phyloP scores from a whole-genome alignment of 2,113 vertebrate genomes.

The Bolborhynchus lineola region DNA sequence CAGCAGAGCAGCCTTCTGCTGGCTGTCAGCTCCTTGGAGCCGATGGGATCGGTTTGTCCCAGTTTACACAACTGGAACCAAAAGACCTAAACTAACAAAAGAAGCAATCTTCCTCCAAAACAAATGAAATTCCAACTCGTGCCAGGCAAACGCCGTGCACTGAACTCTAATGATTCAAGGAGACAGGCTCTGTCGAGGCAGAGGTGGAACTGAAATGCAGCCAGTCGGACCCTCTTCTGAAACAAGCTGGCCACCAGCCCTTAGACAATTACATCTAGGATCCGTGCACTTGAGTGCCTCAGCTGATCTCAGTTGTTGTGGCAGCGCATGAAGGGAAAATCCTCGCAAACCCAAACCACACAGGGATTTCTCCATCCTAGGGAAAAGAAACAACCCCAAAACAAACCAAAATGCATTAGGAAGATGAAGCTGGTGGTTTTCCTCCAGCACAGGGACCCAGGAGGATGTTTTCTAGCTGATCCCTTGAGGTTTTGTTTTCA shows the following conservation, averaged over 20 bases:
- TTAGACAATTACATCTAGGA: constrained; percentile 51
- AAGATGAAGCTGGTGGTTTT: neutral
- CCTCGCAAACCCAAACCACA: constrained; percentile 37
- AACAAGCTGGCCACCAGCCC: constrained; percentile 51
- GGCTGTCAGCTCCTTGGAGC: neutral
- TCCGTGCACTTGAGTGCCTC: constrained; percentile 43
- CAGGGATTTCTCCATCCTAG: constrained; percentile 31
- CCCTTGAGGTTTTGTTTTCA: neutral
- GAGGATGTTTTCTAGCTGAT: neutral
- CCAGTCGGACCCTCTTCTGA: constrained; percentile 36
- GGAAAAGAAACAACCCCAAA: neutral
- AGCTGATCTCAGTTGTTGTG: constrained; percentile 61
- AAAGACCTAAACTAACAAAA: constrained; percentile 52
- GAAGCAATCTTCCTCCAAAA: constrained; percentile 30
- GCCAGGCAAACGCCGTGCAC: constrained; percentile 44
- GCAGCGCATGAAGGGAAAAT: constrained; percentile 66
- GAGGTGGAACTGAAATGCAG: constrained; percentile 50
- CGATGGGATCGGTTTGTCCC: neutral
- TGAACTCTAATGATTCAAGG: constrained; percentile 63
- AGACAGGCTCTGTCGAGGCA: constrained; percentile 62
- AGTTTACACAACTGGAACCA: constrained; percentile 40
- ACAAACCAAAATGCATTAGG: fast-evolving
- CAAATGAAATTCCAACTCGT: constrained; percentile 18
- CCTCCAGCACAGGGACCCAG: neutral
- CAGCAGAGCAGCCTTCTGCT: neutral